Percentiles rank a stretch among this genome's conserved stretches.
phyloP scores from a whole-genome alignment of 2,113 vertebrate species.

The Hydropotes inermis region DNA sequence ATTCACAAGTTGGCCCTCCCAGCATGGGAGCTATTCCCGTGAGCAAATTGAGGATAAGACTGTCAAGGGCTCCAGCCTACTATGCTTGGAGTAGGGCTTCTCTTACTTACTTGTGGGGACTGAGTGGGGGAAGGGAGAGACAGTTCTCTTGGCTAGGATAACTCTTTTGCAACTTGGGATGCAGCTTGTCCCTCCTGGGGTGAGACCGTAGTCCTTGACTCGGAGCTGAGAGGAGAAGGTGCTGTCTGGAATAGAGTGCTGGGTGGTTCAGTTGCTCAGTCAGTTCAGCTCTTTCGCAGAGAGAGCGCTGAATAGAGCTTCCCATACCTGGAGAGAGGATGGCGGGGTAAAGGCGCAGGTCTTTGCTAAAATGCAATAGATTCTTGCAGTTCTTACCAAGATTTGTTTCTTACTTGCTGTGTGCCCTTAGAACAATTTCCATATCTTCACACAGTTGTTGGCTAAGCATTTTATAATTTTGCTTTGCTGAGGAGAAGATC shows the following conservation, averaged over 20 bases:
- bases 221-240: not conserved
- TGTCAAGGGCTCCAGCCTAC: not conserved
- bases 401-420: not conserved
- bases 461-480: not conserved
- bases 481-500: not conserved
- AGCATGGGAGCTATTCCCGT: not conserved
- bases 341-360: not conserved
- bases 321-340: not conserved
- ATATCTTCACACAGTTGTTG: not conserved
- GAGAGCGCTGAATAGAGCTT: not conserved
- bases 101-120: not conserved
- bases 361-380: not conserved
- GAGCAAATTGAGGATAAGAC: not conserved
- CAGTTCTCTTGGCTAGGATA: not conserved
- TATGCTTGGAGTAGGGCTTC: not conserved
- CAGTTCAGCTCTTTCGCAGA: not conserved
- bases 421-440: not conserved
- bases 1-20: not conserved
- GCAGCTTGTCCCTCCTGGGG: not conserved
- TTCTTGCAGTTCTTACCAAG: not conserved
- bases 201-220: not conserved
- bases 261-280: not conserved
- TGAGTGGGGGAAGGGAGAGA: not conserved
- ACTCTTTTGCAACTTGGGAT: not conserved
- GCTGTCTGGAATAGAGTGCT: not conserved